Base-by-base conservation (phyloP, 2,888 invertebrate genomes). In the Ypsolopha sequella region DNA sequence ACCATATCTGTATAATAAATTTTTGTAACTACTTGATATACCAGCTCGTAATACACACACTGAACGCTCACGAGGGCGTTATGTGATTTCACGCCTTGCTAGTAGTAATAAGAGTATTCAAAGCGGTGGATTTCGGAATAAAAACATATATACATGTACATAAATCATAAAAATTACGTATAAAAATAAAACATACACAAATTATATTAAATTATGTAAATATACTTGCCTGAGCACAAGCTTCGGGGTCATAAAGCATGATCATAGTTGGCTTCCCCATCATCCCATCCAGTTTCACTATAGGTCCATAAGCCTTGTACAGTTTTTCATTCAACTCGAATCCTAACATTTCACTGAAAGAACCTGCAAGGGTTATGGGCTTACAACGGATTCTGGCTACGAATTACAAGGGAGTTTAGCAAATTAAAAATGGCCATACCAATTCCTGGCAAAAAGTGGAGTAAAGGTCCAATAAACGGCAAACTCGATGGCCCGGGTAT, bases 401-500 rank as follows among this genome's bases (percentile, higher is more conserved):
- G 6, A 35, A 10, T 8, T 24, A 3, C 24, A 24, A 4, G 24
- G 4, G 4, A 24, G 24, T 24, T 24, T 24, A 4, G 24, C 24
- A 24, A 24, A 24, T 24, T 24, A 4, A 24, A 24, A 24, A 4
- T 24, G 24, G 24, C 24, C 4, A 46, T 24, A 46, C 33, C 33
- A 36, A 11, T 33, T 8, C 60, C 59, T 3, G 60, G 61, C 38
- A 62, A 41, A 52, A 62, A 63, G 34, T 60, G 59, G 24, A 56
- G 58, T 2, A 63, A n/a, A 35, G 54, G 56, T 35, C 78, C 80
- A 47, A 80, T 57, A 6, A 80, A 24, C 0, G 79, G 76, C 13
- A 73, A 51, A 6, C 69, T 56, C 10, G 63, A 64, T 1, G 80
- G 80, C 33, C 80, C 80, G 1, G 80, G 80, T 36, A 81, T 75